Conservation (phyloP, 2,888 invertebrate species). For the Spialia ferax region DNA sequence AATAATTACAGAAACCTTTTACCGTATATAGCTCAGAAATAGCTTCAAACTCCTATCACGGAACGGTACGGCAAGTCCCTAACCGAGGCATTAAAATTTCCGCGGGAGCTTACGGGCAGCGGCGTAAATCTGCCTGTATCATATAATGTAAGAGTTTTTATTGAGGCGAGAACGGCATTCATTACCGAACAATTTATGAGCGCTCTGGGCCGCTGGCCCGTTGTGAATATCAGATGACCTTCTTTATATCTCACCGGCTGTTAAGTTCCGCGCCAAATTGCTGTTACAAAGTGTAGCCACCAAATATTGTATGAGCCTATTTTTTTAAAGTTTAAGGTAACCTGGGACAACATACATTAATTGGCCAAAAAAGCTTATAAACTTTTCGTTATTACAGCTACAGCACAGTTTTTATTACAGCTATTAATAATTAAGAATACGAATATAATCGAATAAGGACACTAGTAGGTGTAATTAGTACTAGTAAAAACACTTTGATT, state of each 20-base stretch:
- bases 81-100: too few relatives aligned
- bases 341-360: background rate
- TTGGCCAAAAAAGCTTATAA: background rate
- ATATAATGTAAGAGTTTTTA: conserved; percentile 62
- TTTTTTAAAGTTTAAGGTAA: background rate
- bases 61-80: conserved; percentile 7
- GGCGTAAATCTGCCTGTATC: conserved; percentile 57
- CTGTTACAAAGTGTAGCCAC: conserved; percentile 22
- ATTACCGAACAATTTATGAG: conserved; percentile 55
- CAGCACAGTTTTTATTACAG: too few relatives aligned
- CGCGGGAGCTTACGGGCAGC: conserved; percentile 37
- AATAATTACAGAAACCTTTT: too few relatives aligned
- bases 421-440: too few relatives aligned
- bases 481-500: too few relatives aligned
- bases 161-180: conserved; percentile 66
- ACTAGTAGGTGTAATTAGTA: too few relatives aligned
- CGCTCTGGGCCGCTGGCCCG: conserved; percentile 43
- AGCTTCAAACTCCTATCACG: too few relatives aligned
- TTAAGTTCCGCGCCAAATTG: conserved; percentile 46
- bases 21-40: too few relatives aligned
- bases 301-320: conserved; percentile 5
- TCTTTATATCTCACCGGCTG: conserved; percentile 50
- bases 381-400: too few relatives aligned
- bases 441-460: too few relatives aligned
- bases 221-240: conserved; percentile 54